Conservation (phyloP, 2,888 invertebrate genomes). For the Tenodera sinensis region DNA sequence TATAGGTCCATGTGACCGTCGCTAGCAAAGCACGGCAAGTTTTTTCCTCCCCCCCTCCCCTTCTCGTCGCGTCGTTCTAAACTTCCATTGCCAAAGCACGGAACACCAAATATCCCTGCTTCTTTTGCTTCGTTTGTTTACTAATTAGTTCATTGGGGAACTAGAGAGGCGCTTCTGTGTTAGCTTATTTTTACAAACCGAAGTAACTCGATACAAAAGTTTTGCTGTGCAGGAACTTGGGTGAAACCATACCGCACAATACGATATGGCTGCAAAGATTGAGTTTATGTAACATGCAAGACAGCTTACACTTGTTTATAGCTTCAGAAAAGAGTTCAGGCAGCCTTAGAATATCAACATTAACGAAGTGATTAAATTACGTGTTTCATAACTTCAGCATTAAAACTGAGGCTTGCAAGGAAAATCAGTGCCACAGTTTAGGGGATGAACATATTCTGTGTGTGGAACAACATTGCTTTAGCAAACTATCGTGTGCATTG, state of each 20-base stretch:
- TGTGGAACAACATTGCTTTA: no score
- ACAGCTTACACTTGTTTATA: not conserved
- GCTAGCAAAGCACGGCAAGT: not conserved
- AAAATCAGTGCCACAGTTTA: no score
- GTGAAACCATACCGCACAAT: not conserved
- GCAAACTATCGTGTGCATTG: no score
- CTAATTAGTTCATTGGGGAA: constrained; percentile 3
- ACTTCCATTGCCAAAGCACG: not conserved
- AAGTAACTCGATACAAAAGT: not conserved
- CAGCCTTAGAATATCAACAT: not conserved
- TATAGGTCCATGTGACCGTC: constrained; percentile 12
- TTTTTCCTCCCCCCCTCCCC: not conserved
- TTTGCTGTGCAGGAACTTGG: not conserved
- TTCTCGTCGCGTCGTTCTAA: not conserved
- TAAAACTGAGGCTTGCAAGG: no score
- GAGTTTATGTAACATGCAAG: not conserved
- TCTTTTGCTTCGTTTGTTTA: not conserved
- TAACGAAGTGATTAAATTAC: not conserved
- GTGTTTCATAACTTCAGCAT: not conserved
- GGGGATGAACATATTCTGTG: no score
- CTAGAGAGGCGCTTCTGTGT: not conserved
- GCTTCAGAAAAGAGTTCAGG: not conserved
- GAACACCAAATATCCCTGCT: not conserved
- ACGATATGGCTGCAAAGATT: not conserved
- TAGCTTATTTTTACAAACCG: not conserved